Percentiles rank a stretch among this genome's conserved stretches.
phyloP scores from a whole-genome alignment of 2,113 vertebrate genomes.

The Misgurnus mizolepis region DNA sequence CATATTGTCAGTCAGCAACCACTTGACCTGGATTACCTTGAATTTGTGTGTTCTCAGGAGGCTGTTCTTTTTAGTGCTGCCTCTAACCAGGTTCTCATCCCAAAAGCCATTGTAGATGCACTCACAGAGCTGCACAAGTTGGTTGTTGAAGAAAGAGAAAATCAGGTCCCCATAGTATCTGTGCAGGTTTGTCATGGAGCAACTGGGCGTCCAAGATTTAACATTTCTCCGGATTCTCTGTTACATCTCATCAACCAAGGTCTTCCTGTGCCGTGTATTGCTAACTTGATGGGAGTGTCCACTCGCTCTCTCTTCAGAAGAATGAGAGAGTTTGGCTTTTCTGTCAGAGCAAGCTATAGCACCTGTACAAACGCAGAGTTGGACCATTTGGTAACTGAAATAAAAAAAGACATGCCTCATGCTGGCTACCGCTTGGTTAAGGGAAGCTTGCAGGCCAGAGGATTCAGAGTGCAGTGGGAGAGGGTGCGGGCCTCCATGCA shows the following conservation, averaged over 20 bases:
- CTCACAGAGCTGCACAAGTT: constrained; percentile 15
- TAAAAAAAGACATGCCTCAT: constrained; percentile 17
- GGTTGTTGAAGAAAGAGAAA: constrained; percentile 12
- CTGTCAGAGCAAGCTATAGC: constrained; percentile 24
- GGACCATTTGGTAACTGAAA: constrained; percentile 10
- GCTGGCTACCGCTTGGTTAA: constrained; percentile 1
- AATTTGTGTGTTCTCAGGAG: constrained; percentile 9
- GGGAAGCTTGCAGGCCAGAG: not conserved
- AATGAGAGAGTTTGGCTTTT: constrained; percentile 14
- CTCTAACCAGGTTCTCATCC: constrained; percentile 4
- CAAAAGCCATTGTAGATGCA: not conserved
- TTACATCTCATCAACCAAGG: not conserved
- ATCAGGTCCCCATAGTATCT: not conserved
- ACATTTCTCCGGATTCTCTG: constrained; percentile 13
- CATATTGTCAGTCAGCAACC: constrained; percentile 17
- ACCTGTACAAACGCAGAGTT: constrained; percentile 8
- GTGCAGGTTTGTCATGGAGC: constrained; percentile 10
- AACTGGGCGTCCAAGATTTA: not conserved
- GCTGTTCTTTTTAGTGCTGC: constrained; percentile 2
- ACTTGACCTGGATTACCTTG: not conserved
- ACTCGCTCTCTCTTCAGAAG: not conserved
- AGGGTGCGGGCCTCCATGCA: constrained; percentile 26
- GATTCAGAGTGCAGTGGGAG: constrained; percentile 4
- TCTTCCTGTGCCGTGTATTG: constrained; percentile 26
- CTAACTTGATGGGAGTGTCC: constrained; percentile 10